Percentiles rank a stretch among this genome's conserved stretches.
These are phyloP conservation scores for Dicranocentrus wangi DNA, from an alignment of 2,888 invertebrate genomes.

Conservation along the genomic window DNA sequence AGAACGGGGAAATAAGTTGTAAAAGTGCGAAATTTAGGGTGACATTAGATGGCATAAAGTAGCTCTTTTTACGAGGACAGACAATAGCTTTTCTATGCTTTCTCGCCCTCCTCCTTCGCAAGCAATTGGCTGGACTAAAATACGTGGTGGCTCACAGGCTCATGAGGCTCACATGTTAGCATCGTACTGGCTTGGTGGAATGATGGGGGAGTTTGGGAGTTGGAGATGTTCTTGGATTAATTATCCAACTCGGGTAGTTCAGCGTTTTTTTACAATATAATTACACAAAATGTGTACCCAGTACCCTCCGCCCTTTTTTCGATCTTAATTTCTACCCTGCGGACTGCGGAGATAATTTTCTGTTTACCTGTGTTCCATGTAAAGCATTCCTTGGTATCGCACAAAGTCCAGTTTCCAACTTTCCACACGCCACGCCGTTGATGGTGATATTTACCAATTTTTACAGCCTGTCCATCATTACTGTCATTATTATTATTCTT, in stretches of 20 bases:
- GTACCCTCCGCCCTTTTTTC: too few species aligned
- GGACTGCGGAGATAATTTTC: too few species aligned
- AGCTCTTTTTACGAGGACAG: conserved; percentile 2
- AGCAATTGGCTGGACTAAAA: too few species aligned
- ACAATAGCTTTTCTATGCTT: background rate
- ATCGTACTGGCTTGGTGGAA: too few species aligned
- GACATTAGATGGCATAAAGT: conserved; percentile 10
- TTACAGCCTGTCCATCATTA: background rate
- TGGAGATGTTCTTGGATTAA: too few species aligned
- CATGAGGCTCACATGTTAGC: too few species aligned
- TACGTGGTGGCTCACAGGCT: too few species aligned
- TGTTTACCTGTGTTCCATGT: conserved; percentile 82
- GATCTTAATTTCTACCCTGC: too few species aligned
- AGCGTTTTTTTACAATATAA: too few species aligned
- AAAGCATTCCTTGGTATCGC: conserved; percentile 84
- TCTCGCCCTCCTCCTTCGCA: background rate
- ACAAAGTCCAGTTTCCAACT: conserved; percentile 82
- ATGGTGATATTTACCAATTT: conserved; percentile 80
- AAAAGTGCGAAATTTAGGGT: conserved; percentile 4
- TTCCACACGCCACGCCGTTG: conserved; percentile 77
- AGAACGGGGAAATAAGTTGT: background rate
- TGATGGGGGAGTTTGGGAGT: too few species aligned
- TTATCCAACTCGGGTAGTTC: too few species aligned
- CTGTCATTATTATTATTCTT: background rate
- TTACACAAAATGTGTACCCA: too few species aligned